phyloP scores from a whole-genome alignment of 2,113 vertebrate species.

The Chloropsis hardwickii region DNA sequence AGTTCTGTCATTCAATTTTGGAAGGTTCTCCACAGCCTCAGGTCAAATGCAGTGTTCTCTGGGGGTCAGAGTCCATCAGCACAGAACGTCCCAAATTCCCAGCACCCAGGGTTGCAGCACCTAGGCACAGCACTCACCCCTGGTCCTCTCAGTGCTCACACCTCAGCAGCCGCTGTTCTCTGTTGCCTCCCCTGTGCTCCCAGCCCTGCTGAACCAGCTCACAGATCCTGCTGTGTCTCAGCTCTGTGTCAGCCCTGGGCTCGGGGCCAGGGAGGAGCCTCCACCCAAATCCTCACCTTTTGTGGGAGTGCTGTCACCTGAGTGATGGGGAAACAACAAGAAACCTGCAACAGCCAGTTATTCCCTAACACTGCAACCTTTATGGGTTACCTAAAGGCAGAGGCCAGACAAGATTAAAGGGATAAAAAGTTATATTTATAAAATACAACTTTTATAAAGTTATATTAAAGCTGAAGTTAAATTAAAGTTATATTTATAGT shows the following conservation, averaged over 20 bases:
- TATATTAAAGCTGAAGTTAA: too few relatives aligned
- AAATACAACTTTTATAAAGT: too few relatives aligned
- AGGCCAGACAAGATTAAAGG: background rate
- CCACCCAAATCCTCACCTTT: background rate
- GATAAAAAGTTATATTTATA: background rate
- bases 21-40: background rate
- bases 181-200: background rate
- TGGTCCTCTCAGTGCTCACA: rapidly evolving
- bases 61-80: background rate
- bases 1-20: background rate
- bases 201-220: background rate
- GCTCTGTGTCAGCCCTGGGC: background rate
- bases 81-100: background rate
- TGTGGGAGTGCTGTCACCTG: background rate
- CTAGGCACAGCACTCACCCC: background rate
- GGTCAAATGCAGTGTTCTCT: background rate
- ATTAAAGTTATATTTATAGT: too few relatives aligned
- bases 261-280: background rate
- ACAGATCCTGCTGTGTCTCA: background rate
- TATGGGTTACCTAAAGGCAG: background rate
- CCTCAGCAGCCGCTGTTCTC: background rate
- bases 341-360: background rate
- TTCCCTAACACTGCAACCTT: too few relatives aligned
- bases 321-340: background rate
- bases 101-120: background rate